Percentiles rank a stretch among this genome's conserved stretches.
phyloP scores from a whole-genome alignment of 2,888 invertebrate genomes.

The Alsophila aescularia region DNA sequence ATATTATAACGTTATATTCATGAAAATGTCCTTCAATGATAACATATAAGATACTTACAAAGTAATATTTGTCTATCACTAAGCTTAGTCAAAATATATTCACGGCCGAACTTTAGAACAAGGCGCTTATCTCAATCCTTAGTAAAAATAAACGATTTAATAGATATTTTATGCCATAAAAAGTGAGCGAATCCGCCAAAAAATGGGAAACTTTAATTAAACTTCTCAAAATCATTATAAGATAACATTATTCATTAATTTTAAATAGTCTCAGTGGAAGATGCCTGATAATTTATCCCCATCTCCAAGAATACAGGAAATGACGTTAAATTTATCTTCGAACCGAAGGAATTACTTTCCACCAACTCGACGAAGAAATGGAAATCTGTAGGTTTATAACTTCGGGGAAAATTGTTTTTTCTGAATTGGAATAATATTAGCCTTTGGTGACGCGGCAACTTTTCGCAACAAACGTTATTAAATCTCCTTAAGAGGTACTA shows the following conservation, averaged over 20 bases:
- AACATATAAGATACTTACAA: background rate
- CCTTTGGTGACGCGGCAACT: slow-evolving; percentile 65
- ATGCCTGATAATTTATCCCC: slow-evolving; percentile 79
- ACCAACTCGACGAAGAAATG: slow-evolving; percentile 75
- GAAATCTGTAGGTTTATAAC: slow-evolving; percentile 80
- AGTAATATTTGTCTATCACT: slow-evolving; percentile 23
- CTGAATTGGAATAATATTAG: slow-evolving; percentile 72
- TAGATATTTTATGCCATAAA: slow-evolving; percentile 69
- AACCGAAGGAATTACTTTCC: slow-evolving; percentile 78
- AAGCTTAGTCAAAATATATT: slow-evolving; percentile 56
- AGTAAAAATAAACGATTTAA: slow-evolving; percentile 75
- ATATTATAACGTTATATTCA: background rate
- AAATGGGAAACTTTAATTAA: slow-evolving; percentile 81
- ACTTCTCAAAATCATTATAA: slow-evolving; percentile 80
- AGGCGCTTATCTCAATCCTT: slow-evolving; percentile 57
- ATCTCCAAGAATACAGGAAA: slow-evolving; percentile 75
- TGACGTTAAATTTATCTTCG: slow-evolving; percentile 80
- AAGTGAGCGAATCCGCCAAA: slow-evolving; percentile 57
- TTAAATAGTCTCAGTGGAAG: slow-evolving; percentile 76
- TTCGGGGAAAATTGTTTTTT: slow-evolving; percentile 76
- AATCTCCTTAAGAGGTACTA: slow-evolving; percentile 50
- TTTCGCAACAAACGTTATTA: slow-evolving; percentile 63
- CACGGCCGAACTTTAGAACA: slow-evolving; percentile 62
- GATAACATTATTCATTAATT: slow-evolving; percentile 85
- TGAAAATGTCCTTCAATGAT: background rate